Evolutionary conservation across 2,113 vertebrate species (phyloP).

Genomic region (Rhinopomastus cyanomelas): DNA sequence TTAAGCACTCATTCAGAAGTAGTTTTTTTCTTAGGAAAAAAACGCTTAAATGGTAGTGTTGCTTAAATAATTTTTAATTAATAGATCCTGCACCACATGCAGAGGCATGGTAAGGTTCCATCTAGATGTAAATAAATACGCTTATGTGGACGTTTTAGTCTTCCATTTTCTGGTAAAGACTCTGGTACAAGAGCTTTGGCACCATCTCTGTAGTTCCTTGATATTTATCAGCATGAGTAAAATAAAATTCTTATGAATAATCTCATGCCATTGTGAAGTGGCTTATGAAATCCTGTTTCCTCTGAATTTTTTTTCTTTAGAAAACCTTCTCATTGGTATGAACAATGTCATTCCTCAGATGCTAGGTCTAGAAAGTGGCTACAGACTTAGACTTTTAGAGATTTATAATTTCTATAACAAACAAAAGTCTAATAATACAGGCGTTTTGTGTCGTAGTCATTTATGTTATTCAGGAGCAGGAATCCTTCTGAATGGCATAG

Average conservation of each 20-base stretch:
- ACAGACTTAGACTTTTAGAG: background rate
- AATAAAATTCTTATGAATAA: background rate
- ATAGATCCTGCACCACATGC: background rate
- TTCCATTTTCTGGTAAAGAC: background rate
- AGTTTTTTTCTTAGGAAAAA: background rate
- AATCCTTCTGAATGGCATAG: slow-evolving; percentile 3
- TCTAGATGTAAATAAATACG: background rate
- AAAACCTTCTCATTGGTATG: background rate
- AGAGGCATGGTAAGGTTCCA: background rate
- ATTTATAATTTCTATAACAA: slow-evolving; percentile 4
- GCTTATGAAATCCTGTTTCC: background rate
- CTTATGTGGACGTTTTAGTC: background rate
- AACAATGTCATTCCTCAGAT: background rate
- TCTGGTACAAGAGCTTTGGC: background rate
- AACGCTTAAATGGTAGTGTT: background rate
- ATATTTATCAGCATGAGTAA: background rate
- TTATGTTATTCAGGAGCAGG: no score
- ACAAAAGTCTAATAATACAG: no score
- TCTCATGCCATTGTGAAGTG: background rate
- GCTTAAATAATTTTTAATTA: background rate
- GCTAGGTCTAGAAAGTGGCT: background rate
- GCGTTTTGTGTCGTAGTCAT: no score
- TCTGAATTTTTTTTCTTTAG: background rate
- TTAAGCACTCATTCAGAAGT: background rate
- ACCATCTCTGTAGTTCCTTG: background rate